A percentile compares a stretch with the other conserved stretches of the same genome.
These are phyloP conservation scores for Procambarus clarkii DNA, from an alignment of 1,140 invertebrate species.

Conservation along the genomic window DNA sequence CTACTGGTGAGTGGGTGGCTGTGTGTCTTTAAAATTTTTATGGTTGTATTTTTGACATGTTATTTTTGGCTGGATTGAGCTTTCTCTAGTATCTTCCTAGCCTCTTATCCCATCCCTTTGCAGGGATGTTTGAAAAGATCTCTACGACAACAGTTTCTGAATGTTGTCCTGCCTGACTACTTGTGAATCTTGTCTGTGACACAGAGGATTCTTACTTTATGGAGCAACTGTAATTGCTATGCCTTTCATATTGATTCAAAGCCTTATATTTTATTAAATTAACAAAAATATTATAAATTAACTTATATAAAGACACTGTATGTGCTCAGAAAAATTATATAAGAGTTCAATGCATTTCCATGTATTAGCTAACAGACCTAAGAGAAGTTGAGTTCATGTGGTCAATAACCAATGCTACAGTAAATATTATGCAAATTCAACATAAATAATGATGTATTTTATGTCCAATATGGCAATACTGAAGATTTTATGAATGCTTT, in stretches of 20 bases:
- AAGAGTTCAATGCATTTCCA: neutral
- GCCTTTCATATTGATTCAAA: no score
- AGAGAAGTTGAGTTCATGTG: neutral
- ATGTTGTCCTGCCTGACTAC: no score
- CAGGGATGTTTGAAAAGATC: no score
- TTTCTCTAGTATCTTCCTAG: no score
- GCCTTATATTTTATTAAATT: no score
- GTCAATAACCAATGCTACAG: neutral
- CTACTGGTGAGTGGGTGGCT: no score
- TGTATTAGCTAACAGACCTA: neutral
- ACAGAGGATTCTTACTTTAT: no score
- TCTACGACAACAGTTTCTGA: no score
- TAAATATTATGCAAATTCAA: neutral
- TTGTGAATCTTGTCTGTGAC: no score
- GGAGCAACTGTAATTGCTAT: no score
- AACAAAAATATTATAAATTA: neutral
- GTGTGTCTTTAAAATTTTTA: no score
- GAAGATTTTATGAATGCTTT: neutral
- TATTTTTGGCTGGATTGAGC: neutral
- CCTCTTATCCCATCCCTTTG: no score
- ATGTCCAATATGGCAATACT: neutral
- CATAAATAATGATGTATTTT: neutral
- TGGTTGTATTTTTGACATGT: neutral
- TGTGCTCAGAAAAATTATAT: neutral
- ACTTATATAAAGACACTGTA: neutral